phyloP scores from a whole-genome alignment of 92 coral and sea anemone species.

The Nematostella vectensis region DNA sequence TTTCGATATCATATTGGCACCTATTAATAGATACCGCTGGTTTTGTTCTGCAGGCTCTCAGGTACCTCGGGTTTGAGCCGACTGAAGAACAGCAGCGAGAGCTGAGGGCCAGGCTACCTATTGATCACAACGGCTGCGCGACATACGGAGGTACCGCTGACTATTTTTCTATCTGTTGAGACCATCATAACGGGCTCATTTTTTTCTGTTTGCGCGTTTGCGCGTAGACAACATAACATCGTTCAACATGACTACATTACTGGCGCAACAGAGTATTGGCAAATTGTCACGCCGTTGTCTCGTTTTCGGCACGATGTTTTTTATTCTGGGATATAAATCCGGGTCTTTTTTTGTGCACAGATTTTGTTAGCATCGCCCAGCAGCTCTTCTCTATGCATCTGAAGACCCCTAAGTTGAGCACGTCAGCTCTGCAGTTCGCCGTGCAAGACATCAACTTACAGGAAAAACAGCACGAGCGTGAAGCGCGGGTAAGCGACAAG shows the following conservation, averaged over 20 bases:
- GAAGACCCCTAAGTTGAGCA: constrained; percentile 54
- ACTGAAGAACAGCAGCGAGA: constrained; percentile 75
- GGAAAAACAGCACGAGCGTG: constrained; percentile 18
- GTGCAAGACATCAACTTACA: constrained; percentile 61
- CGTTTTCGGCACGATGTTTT: too few species aligned
- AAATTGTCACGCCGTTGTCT: too few species aligned
- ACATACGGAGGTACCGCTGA: constrained; percentile 91
- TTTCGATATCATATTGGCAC: too few species aligned
- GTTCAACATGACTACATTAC: too few species aligned
- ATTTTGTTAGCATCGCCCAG: constrained; percentile 78
- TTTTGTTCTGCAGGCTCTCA: constrained; percentile 53
- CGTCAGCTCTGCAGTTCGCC: constrained; percentile 80
- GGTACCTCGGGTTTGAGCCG: constrained; percentile 86
- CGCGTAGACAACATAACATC: too few species aligned
- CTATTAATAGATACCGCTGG: too few species aligned
- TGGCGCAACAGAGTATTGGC: too few species aligned
- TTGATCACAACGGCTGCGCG: constrained; percentile 73
- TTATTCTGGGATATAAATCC: too few species aligned
- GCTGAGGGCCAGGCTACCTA: constrained; percentile 61
- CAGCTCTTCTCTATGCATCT: constrained; percentile 65
- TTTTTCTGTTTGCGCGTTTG: too few species aligned
- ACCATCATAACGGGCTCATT: too few species aligned
- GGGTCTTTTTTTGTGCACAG: constrained; percentile 13
- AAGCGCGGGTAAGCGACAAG: constrained; percentile 5
- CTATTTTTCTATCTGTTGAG: background rate